phyloP scores from a whole-genome alignment of 1,140 invertebrate genomes.

The Drosophila ercepeae region DNA sequence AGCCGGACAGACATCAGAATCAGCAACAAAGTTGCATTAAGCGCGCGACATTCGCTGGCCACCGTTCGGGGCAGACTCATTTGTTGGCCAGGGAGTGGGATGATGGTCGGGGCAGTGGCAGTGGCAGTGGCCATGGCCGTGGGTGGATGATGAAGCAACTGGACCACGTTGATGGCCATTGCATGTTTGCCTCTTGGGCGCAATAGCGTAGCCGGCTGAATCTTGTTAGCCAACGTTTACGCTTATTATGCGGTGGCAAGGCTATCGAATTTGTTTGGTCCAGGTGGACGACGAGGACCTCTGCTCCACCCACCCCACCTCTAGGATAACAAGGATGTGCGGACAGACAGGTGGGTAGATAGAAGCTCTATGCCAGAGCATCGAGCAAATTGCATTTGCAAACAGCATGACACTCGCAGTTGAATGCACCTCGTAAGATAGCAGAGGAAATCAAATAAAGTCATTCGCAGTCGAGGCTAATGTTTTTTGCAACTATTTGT shows the following conservation, averaged over 20 bases:
- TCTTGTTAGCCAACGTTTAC: conserved; percentile 82
- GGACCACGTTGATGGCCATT: conserved; percentile 72
- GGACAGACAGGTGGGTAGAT: too few species aligned
- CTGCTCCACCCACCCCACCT: not conserved
- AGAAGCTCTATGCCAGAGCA: conserved; percentile 24
- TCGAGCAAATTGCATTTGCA: conserved; percentile 77
- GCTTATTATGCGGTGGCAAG: conserved; percentile 78
- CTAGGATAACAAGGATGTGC: conserved; percentile 9
- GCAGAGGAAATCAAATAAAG: conserved; percentile 72
- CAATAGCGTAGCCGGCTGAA: conserved; percentile 75
- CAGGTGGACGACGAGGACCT: conserved; percentile 24
- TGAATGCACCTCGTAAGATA: conserved; percentile 57
- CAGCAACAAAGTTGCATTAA: conserved; percentile 81
- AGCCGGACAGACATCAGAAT: conserved; percentile 39
- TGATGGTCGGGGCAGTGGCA: not conserved
- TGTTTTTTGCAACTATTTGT: conserved; percentile 11
- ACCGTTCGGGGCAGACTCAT: conserved; percentile 53
- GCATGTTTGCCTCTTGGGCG: conserved; percentile 77
- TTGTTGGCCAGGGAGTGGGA: conserved; percentile 11
- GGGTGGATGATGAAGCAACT: not conserved
- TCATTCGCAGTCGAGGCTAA: conserved; percentile 32
- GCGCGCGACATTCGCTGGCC: conserved; percentile 69
- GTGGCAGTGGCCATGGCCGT: conserved; percentile 11
- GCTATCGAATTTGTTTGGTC: conserved; percentile 80
- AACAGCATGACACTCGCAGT: conserved; percentile 70